Base-by-base conservation (phyloP, 1,140 invertebrate genomes). In the Matsumurasca onukii region DNA sequence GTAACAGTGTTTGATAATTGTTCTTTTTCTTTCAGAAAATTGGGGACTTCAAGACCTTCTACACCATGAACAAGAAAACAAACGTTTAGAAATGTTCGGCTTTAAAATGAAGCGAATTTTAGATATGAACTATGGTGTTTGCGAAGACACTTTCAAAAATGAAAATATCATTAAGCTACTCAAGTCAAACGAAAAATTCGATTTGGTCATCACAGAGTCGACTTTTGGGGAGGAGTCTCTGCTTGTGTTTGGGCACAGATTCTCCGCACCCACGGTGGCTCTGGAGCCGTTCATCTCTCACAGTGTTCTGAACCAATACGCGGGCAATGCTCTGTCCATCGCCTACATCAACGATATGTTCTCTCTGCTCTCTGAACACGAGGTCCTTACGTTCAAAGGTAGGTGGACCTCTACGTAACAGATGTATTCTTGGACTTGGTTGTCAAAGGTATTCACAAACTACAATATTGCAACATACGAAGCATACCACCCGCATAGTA, bases 131-230 rank as follows among this genome's bases (percentile, higher is more conserved):
- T 51, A 51, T n/a, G 17, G 3, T 20, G n/a, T 51, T 51, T 51
- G 49, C 24, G 49, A 51, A 51, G 49, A 51, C 49, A 51, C 49
- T 3, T 51, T 51, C n/a, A 51, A n/a, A 17, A 17, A 51, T 20
- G 17, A 17, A 5, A 51, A 51, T n/a, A 51, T 51, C n/a, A 17
- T 20, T 17, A 51, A 51, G 49, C n/a, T 51, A 12, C n/a, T 51
- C 17, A 51, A 51, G n/a, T 51, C 49, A 3, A 3, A 51, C 3
- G 49, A 51, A 51, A n/a, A 3, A 17, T 51, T 51, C 24, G 49
- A 51, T 51, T 51, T 51, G n/a, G 49, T 51, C 49, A 51, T 51
- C 17, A n/a, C 3, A 5, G 49, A 51, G 24, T 51, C 49, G 5
- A 51, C 49, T 20, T 51, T 51, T n/a, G 49, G 49, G 24, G 17